Evolutionary conservation across 1,140 invertebrate species (phyloP), one percentile per base, ranked within the genome.

Genomic region (Cataglyphis hispanica): DNA sequence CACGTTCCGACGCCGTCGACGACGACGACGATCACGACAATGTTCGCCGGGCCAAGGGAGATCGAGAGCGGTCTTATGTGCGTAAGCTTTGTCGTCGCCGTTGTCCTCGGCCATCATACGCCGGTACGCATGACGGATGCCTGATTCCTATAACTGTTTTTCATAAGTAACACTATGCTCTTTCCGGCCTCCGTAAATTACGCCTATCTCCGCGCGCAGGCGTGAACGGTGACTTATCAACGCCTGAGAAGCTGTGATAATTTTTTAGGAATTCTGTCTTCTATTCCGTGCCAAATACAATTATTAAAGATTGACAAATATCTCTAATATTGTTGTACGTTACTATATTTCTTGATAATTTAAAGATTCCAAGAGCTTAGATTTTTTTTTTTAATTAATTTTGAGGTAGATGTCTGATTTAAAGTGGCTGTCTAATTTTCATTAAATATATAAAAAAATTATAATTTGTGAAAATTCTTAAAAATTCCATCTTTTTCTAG

Each of bases 111-210:
- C n/a, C 70, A 70, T 80, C 77, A n/a, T 80, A 80, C 16, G 56
- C 37, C 4, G 50, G 63, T 64, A 84, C 87, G 85, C 88, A 89
- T 87, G 90, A 58, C 84, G 83, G 86, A 85, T 87, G 77, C 34
- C 13, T 81, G 83, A 90, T 91, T 93, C 88, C 91, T 92, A 89
- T 93, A 93, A 93, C 91, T 92, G 90, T 92, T 92, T 92, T 92
- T 87, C 66, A 69, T 90, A 89, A 91, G 80, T 89, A 69, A 72
- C 89, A 50, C 46, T 5, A 1, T 86, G 86, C 91, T 83, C 37
- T 92, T 92, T 91, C 93, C 92, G 90, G 90, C 87, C 89, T 89
- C 86, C 91, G 91, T 89, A 88, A 92, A 92, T 92, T 91, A 91
- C 72, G 60, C 53, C 60, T 31, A 6, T 70, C 50, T 53, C 37